Conservation (phyloP, 2,888 invertebrate species). For the Andrena bicolor region DNA sequence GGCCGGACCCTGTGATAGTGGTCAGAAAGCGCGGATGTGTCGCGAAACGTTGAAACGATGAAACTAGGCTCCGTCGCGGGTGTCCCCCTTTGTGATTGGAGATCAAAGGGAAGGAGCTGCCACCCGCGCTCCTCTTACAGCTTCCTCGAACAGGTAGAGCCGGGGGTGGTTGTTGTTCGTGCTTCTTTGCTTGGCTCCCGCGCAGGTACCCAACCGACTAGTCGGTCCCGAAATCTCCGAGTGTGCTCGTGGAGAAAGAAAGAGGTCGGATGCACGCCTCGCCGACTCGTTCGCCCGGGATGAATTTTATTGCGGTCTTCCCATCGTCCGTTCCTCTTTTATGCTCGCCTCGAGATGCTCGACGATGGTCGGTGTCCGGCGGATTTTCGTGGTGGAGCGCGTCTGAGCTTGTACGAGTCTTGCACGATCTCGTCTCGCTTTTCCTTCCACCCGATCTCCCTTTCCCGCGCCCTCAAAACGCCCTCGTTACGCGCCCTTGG, state of each 20-base stretch:
- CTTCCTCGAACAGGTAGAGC: slow-evolving; percentile 63
- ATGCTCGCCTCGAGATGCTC: not conserved
- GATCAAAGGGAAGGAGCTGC: slow-evolving; percentile 67
- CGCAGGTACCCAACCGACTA: slow-evolving; percentile 60
- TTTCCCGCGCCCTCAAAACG: not conserved
- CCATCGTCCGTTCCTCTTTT: slow-evolving; percentile 22
- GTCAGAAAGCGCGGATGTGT: not conserved
- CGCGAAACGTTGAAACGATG: not conserved
- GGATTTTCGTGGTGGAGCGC: not conserved
- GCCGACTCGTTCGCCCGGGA: slow-evolving; percentile 58
- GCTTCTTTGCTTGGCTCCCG: slow-evolving; percentile 29
- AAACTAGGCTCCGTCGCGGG: slow-evolving; percentile 23
- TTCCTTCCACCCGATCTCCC: not conserved
- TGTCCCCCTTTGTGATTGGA: slow-evolving; percentile 58
- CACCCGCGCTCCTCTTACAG: slow-evolving; percentile 51
- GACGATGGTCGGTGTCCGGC: not conserved
- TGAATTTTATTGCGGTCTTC: slow-evolving; percentile 61
- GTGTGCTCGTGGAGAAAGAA: slow-evolving; percentile 49
- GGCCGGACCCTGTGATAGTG: not conserved
- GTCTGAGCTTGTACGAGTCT: not conserved
- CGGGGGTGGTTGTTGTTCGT: slow-evolving; percentile 42
- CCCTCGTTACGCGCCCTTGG: not conserved
- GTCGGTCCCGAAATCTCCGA: slow-evolving; percentile 18
- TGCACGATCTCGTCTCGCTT: not conserved
- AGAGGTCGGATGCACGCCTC: slow-evolving; percentile 74